Base-by-base conservation (phyloP, 1,140 invertebrate genomes). In the Mylabris phalerata region DNA sequence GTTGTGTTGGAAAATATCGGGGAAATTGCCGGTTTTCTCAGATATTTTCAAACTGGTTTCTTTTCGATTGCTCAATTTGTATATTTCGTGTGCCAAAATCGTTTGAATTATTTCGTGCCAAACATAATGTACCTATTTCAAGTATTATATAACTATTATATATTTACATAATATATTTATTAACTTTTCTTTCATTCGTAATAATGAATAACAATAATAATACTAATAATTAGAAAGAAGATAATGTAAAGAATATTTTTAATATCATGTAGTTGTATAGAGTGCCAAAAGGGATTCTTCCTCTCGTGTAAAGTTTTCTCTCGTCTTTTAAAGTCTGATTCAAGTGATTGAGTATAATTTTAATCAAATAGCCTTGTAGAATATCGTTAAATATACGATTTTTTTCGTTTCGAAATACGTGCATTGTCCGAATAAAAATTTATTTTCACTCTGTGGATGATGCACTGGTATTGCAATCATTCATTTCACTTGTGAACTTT, bases 261-360 rank as follows among this genome's bases (percentile, higher is more conserved):
- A 55, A 55, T 55, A 55, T 55, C 52, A 55, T 47, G 52, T 55
- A 55, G 52, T 48, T n/a, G 43, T 48, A 47, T 55, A 55, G 47
- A 47, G 11, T 24, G 4, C 6, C 11, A 45, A 54, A 27, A 46
- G 38, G 43, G 46, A 55, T 48, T 55, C 43, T 55, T 55, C 45
- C 52, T 48, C 52, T 55, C 32, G 27, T 47, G 39, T 46, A 55
- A 55, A 55, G 10, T 47, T 44, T 6, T 40, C 46, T 55, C 45
- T 44, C 48, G 43, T 55, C 52, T 55, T 32, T 54, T 55, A 55
- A 55, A 55, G 52, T 55, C 52, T 55, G 52, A 55, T 55, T 45
- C 40, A 55, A 55, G 44, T 55, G 52, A 55, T 55, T 45, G 48
- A 45, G 47, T 24, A 11, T 42, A 42, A 47, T 55, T 55, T 55